Evolutionary conservation across 2,888 invertebrate genomes (phyloP).

Genomic region (Thalpophila matura): DNA sequence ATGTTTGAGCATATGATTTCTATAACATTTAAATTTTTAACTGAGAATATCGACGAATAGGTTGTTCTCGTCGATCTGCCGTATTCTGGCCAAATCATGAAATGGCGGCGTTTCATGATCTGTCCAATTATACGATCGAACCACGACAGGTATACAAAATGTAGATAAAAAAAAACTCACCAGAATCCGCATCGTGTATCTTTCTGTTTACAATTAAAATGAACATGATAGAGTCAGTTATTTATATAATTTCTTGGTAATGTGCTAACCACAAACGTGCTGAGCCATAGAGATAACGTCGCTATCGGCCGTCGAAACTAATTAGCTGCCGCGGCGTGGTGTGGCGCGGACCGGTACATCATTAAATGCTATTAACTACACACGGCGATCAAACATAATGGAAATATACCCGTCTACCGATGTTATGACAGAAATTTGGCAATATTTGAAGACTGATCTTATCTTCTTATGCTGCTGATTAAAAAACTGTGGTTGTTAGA

Average conservation of each 20-base stretch:
- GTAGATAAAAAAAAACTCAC: slow-evolving; percentile 9
- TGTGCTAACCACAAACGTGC: slow-evolving; percentile 37
- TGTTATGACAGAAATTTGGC: no score
- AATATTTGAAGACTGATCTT: no score
- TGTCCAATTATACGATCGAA: no score
- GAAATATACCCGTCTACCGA: no score
- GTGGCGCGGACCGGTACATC: neutral
- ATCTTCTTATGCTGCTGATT: no score
- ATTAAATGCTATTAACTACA: neutral
- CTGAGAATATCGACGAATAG: no score
- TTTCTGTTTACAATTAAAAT: slow-evolving; percentile 2
- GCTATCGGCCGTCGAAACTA: slow-evolving; percentile 12
- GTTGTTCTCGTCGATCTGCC: no score
- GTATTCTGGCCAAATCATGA: no score
- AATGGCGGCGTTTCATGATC: no score
- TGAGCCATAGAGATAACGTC: slow-evolving; percentile 26
- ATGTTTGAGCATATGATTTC: no score
- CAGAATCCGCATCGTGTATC: slow-evolving; percentile 29
- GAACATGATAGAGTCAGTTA: slow-evolving; percentile 1
- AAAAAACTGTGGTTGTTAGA: no score
- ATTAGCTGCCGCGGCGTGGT: neutral
- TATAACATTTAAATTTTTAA: no score
- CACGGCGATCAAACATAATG: neutral
- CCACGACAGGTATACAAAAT: neutral
- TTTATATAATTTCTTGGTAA: slow-evolving; percentile 36